Base-by-base conservation (phyloP, 2,888 invertebrate species). In the Amphipyra tragopoginis region DNA sequence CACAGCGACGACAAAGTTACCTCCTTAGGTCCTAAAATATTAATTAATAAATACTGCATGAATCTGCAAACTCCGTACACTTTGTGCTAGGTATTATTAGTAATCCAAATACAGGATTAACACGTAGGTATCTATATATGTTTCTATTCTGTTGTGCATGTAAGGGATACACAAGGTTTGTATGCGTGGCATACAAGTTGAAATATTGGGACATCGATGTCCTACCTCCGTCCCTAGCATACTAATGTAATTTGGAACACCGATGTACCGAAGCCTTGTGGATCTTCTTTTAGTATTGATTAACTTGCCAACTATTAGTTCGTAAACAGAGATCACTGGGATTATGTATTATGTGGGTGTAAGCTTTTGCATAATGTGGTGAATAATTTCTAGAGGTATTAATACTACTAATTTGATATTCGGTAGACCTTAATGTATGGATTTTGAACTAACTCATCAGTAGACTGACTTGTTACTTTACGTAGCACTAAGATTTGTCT, bases 141-240 rank as follows among this genome's bases (percentile, higher is more conserved):
- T 45, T 15, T n/a, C n/a, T 29, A 43, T 38, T 40, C 45, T 26
- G 49, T 49, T 47, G 53, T 36, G 47, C 50, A 40, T 53, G 53
- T 47, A 51, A 62, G 68, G 68, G 59, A 65, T 54, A 57, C 51
- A 42, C 15, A 29, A 60, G 47, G 67, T 72, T 77, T 68, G 71
- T 79, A 79, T 79, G 79, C 79, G 67, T 43, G 48, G 45, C 70
- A 66, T 74, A 66, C 59, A 57, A 55, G 65, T 56, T 73, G 75
- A 79, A 79, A 77, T 75, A 79, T 79, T 77, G 72, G 77, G 73
- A 71, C 77, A 70, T 73, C 66, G 72, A 71, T 74, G 74, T 75
- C 75, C 58, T 49, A 57, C 43, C 33, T 14, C 29, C 52, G 63
- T 60, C 64, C 34, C 66, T 66, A 56, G 79, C 75, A 79, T 79